These are phyloP conservation scores for Encarsia formosa DNA, from an alignment of 2,888 invertebrate genomes.

Conservation along the genomic window DNA sequence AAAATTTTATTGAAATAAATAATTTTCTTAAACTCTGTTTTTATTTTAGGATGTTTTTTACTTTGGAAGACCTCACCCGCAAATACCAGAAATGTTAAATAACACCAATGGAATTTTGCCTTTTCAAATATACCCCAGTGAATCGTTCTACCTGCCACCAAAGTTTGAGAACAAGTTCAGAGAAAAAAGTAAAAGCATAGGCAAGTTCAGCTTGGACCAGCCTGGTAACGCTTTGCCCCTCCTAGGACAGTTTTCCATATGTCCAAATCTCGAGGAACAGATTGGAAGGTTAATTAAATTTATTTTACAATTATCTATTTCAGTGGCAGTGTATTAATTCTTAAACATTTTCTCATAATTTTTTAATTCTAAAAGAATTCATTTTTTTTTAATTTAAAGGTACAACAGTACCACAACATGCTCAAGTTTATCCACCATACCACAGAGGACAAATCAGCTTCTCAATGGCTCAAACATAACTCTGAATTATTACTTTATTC, in stretches of 20 bases:
- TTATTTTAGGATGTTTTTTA: constrained; percentile 40
- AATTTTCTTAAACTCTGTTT: not conserved
- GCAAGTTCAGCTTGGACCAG: constrained; percentile 20
- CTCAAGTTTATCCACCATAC: constrained; percentile 5
- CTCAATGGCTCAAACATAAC: no score
- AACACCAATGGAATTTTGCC: constrained; percentile 31
- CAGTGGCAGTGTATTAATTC: not conserved
- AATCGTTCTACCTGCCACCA: constrained; percentile 38
- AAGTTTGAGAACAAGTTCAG: constrained; percentile 39
- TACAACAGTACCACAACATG: not conserved
- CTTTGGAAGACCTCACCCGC: constrained; percentile 37
- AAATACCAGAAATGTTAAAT: constrained; percentile 34
- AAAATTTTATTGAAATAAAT: not conserved
- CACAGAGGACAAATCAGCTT: constrained; percentile 7
- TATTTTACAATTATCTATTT: not conserved
- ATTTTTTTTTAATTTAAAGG: constrained; percentile 3
- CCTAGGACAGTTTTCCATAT: constrained; percentile 30
- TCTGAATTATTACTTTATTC: constrained; percentile 29
- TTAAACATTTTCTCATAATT: not conserved
- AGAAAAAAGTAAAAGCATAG: constrained; percentile 25
- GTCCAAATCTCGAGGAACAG: constrained; percentile 15
- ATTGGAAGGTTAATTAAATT: not conserved
- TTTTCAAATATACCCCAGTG: constrained; percentile 43
- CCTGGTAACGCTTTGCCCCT: constrained; percentile 32
- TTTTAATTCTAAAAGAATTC: not conserved